Evolutionary conservation across 92 coral and sea anemone genomes (phyloP), one percentile per base, ranked within the genome.

Genomic region (Phenganax subtilis): DNA sequence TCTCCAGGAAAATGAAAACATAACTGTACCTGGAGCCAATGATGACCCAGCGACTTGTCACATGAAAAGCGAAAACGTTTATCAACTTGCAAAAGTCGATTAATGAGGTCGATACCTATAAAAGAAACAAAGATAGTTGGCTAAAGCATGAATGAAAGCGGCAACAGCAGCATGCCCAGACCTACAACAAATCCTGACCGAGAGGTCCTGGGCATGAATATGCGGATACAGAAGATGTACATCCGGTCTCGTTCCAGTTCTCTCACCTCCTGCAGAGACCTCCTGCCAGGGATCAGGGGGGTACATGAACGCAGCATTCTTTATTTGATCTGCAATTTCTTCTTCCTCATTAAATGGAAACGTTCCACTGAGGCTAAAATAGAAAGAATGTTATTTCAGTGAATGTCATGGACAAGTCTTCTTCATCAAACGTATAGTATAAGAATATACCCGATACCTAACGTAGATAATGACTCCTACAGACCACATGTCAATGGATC

Each of bases 401-500:
- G 3, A 6, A n/a, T 20, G 17, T 6, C 63, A 55, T 25, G 12
- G 27, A 27, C 7, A 75, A 1, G 9, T 51, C 8, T 10, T 44
- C 14, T 72, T 72, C 56, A 51, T 8, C 47, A 17, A 0, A 9
- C 11, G 5, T 51, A 25, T 27, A 9, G 9, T 0, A 55, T 12
- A 17, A 11, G 6, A 6, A 51, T 3, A 63, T 57, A 51, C 8
- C 31, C 86, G 25, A 70, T 88, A 94, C 98, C 98, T 94, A 70
- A 94, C 98, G 66, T 94, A 94, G n/a, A 94, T 84, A 82, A 94
- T 96, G 66, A 94, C 98, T 9, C 98, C 98, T 12, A 94, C 98
- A 56, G 98, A 94, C 98, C 98, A 94, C 98, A 94, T 94, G 80
- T 94, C 98, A 14, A 94, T 96, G 8, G 98, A 92, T 25, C 97